phyloP scores from a whole-genome alignment of 2,797 vertebrate genomes.

The Lindbergichthys nudifrons region DNA sequence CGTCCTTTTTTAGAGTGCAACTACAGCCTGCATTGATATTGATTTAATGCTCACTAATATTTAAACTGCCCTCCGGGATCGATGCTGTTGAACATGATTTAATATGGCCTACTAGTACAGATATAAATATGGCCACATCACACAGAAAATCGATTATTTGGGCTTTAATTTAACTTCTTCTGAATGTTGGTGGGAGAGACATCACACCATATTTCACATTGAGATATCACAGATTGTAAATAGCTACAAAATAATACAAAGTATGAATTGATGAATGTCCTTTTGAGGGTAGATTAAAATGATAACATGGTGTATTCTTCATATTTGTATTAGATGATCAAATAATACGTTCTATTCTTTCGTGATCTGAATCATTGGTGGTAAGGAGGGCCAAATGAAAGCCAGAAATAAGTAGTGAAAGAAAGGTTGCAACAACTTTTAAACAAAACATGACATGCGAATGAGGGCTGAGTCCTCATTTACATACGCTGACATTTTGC shows the following conservation, averaged over 20 bases:
- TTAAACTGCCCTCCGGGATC: slow-evolving; percentile 81
- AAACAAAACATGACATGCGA: slow-evolving; percentile 91
- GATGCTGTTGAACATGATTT: slow-evolving; percentile 78
- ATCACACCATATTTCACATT: slow-evolving; percentile 29
- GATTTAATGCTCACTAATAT: slow-evolving; percentile 85
- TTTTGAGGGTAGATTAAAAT: slow-evolving; percentile 3
- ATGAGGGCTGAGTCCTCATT: slow-evolving; percentile 91
- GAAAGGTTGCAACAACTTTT: slow-evolving; percentile 89
- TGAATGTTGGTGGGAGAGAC: slow-evolving; percentile 32
- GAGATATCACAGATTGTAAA: not conserved
- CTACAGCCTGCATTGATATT: slow-evolving; percentile 81
- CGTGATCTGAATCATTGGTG: slow-evolving; percentile 20
- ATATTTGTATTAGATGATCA: not conserved
- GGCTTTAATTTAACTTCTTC: slow-evolving; percentile 55
- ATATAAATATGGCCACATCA: slow-evolving; percentile 66
- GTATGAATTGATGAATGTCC: not conserved
- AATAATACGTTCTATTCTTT: not conserved
- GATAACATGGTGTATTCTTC: too few species aligned
- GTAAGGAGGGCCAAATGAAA: slow-evolving; percentile 45
- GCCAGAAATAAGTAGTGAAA: slow-evolving; percentile 70
- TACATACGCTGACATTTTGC: slow-evolving; percentile 99
- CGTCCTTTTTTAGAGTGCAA: slow-evolving; percentile 75
- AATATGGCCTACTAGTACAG: slow-evolving; percentile 66
- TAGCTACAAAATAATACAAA: slow-evolving; percentile 9
- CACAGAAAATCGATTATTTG: slow-evolving; percentile 65